phyloP scores from a whole-genome alignment of 2,888 invertebrate genomes.

The Lamellibrachia satsuma region DNA sequence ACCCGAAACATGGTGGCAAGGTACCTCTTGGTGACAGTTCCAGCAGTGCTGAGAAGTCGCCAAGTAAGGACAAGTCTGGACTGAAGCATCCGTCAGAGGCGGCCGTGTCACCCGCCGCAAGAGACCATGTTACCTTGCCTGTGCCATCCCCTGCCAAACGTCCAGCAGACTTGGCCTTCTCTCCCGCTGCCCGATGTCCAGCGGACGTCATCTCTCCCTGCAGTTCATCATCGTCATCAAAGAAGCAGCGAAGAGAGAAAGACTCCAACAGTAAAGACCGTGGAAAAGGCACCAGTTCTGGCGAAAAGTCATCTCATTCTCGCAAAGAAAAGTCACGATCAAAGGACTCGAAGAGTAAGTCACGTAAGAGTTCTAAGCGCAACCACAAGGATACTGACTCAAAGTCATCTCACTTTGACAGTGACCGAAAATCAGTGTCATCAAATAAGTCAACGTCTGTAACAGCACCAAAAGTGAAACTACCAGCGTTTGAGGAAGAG shows the following conservation, averaged over 20 bases:
- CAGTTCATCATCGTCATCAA: slow-evolving; percentile 17
- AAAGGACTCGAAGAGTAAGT: slow-evolving; percentile 26
- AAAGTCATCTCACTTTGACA: slow-evolving; percentile 1
- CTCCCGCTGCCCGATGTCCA: slow-evolving; percentile 8
- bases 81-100: not conserved
- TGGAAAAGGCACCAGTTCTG: not conserved
- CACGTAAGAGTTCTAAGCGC: not conserved
- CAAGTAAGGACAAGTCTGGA: not conserved
- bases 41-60: not conserved
- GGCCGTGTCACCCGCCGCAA: not conserved
- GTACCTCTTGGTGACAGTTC: not conserved
- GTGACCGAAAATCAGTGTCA: not conserved
- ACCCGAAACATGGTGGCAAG: not conserved
- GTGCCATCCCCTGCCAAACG: slow-evolving; percentile 19
- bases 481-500: slow-evolving; percentile 17
- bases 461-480: not conserved
- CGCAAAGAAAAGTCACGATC: slow-evolving; percentile 18
- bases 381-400: not conserved
- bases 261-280: not conserved
- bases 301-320: not conserved
- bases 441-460: not conserved
- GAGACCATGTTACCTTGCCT: not conserved
- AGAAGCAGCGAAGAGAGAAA: slow-evolving; percentile 30
- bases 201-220: not conserved
- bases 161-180: slow-evolving; percentile 21